phyloP scores from a whole-genome alignment of 2,113 vertebrate species.

The Rissa tridactyla region DNA sequence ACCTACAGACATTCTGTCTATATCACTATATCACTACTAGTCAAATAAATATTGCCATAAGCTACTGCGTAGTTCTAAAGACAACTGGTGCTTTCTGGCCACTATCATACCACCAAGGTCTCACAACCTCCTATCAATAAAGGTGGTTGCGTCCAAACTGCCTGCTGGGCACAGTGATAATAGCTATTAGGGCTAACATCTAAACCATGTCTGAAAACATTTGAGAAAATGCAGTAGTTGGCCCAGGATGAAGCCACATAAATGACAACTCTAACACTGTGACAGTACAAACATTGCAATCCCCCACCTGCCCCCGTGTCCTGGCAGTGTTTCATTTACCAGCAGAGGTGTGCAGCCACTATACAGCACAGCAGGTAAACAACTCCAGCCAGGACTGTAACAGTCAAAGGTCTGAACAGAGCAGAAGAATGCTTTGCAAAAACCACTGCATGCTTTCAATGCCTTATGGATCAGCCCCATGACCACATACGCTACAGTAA shows the following conservation, averaged over 20 bases:
- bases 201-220: not conserved
- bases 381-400: not conserved
- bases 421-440: not conserved
- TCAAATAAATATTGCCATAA: not conserved
- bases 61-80: not conserved
- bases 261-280: not conserved
- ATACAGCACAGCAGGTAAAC: not conserved
- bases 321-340: not conserved
- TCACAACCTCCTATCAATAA: not conserved
- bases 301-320: not conserved
- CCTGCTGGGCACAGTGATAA: not conserved
- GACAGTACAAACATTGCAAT: not conserved
- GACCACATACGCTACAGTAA: not conserved
- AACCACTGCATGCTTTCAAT: not conserved
- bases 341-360: not conserved
- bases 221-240: not conserved
- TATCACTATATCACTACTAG: not conserved
- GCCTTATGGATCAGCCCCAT: not conserved
- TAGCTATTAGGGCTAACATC: not conserved
- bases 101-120: not conserved
- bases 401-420: not conserved
- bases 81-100: not conserved
- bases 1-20: not conserved
- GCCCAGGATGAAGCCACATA: not conserved
- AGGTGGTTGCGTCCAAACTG: not conserved